A percentile compares a stretch with the other conserved stretches of the same genome.
phyloP scores from a whole-genome alignment of 35 echinoderm and acorn worm species.

The Acanthaster planci region DNA sequence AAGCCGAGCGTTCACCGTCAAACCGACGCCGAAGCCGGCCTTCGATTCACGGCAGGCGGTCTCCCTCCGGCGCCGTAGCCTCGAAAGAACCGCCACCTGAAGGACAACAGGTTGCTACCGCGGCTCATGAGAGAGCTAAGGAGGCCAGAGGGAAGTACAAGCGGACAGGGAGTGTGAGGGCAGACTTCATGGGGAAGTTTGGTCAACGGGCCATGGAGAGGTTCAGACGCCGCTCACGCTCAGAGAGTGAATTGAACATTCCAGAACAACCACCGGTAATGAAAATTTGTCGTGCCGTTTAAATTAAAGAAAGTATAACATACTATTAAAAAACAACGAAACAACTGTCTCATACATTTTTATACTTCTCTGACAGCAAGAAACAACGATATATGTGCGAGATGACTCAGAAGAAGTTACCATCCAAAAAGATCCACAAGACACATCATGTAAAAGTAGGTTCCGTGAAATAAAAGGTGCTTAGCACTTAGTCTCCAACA shows the following conservation, averaged over 20 bases:
- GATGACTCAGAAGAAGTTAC: slow-evolving; percentile 10
- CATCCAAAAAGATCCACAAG: neutral
- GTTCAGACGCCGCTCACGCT: neutral
- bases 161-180: neutral
- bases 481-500: too few relatives aligned
- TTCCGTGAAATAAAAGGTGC: too few relatives aligned
- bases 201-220: slow-evolving; percentile 14
- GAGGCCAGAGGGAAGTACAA: slow-evolving; percentile 24
- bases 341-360: neutral
- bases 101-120: neutral
- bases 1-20: neutral
- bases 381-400: slow-evolving; percentile 11
- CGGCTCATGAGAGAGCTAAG: neutral
- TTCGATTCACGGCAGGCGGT: slow-evolving; percentile 12
- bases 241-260: slow-evolving; percentile 8
- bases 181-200: slow-evolving; percentile 10
- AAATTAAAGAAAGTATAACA: too few relatives aligned
- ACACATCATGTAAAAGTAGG: slow-evolving; percentile 22
- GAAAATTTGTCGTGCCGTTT: too few relatives aligned
- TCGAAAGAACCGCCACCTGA: neutral
- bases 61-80: neutral
- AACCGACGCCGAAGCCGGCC: slow-evolving; percentile 11
- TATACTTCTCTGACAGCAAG: neutral
- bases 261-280: slow-evolving; percentile 11
- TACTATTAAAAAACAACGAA: too few relatives aligned